phyloP scores from a whole-genome alignment of 2,888 invertebrate species.

The Schizaphis graminum region DNA sequence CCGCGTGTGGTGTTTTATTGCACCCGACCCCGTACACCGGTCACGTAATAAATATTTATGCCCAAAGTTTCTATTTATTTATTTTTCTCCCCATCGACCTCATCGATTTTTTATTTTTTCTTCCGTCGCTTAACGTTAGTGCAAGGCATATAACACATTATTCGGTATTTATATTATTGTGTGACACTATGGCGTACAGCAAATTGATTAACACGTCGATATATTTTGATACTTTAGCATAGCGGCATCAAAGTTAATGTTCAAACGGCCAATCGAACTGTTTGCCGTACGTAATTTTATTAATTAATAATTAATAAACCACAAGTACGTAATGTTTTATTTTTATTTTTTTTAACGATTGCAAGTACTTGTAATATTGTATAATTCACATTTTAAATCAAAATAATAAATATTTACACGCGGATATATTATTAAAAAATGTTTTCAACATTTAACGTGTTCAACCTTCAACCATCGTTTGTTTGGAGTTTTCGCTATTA shows the following conservation, averaged over 20 bases:
- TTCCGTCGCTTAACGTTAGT: background rate
- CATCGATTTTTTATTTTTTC: background rate
- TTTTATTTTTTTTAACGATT: too few relatives aligned
- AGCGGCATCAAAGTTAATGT: background rate
- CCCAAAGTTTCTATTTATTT: background rate
- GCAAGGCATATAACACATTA: background rate
- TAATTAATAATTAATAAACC: background rate
- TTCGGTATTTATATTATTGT: background rate
- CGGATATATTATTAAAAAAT: background rate
- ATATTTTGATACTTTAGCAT: background rate
- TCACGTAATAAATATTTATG: conserved; percentile 30
- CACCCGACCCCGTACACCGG: background rate
- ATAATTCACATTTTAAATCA: background rate
- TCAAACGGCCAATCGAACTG: background rate
- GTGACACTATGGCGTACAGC: background rate
- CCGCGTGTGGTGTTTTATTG: conserved; percentile 12
- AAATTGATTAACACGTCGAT: background rate
- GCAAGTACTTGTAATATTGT: background rate
- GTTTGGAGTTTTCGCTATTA: background rate
- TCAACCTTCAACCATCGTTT: background rate
- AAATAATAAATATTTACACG: background rate
- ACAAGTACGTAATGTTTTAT: too few relatives aligned
- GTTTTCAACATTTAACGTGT: background rate
- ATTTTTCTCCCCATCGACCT: background rate
- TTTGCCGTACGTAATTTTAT: background rate